Percentiles rank a stretch among this genome's conserved stretches.
Evolutionary conservation across 1,140 invertebrate species (phyloP).

Genomic region (Danaus melanippus): DNA sequence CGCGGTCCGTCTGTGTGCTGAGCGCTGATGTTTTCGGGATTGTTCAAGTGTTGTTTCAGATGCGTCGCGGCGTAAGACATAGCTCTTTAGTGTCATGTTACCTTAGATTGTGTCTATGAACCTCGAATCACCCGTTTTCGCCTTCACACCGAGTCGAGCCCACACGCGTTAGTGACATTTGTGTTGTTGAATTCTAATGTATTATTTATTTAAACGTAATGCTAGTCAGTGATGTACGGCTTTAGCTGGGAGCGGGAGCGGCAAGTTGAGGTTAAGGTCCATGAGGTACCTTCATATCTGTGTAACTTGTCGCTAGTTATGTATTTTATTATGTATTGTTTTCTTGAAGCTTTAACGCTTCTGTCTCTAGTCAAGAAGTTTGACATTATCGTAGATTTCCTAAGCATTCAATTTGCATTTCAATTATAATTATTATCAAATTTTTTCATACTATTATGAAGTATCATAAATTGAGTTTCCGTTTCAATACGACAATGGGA

Average conservation of each 20-base stretch:
- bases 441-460: too few relatives aligned
- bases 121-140: slow-evolving; percentile 48
- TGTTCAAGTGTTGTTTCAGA: slow-evolving; percentile 11
- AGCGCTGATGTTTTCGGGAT: slow-evolving; percentile 2
- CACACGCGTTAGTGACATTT: slow-evolving; percentile 27
- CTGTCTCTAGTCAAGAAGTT: slow-evolving; percentile 53
- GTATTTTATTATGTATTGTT: slow-evolving; percentile 38
- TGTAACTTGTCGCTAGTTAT: slow-evolving; percentile 16
- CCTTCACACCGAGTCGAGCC: slow-evolving; percentile 42
- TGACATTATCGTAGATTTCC: slow-evolving; percentile 19
- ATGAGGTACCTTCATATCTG: slow-evolving; percentile 24
- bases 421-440: too few relatives aligned
- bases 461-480: too few relatives aligned
- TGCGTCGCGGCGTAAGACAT: slow-evolving; percentile 55
- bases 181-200: slow-evolving; percentile 42
- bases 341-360: slow-evolving; percentile 38
- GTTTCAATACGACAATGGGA: too few relatives aligned
- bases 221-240: slow-evolving; percentile 59
- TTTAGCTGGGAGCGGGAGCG: slow-evolving; percentile 33
- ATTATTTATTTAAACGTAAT: slow-evolving; percentile 52
- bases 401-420: too few relatives aligned
- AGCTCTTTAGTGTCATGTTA: slow-evolving; percentile 71
- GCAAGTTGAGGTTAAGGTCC: slow-evolving; percentile 14
- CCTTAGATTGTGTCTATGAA: slow-evolving; percentile 60
- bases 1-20: slow-evolving; percentile 39